These are phyloP conservation scores for Marisa cornuarietis DNA, from an alignment of 1,140 invertebrate genomes.

Conservation along the genomic window DNA sequence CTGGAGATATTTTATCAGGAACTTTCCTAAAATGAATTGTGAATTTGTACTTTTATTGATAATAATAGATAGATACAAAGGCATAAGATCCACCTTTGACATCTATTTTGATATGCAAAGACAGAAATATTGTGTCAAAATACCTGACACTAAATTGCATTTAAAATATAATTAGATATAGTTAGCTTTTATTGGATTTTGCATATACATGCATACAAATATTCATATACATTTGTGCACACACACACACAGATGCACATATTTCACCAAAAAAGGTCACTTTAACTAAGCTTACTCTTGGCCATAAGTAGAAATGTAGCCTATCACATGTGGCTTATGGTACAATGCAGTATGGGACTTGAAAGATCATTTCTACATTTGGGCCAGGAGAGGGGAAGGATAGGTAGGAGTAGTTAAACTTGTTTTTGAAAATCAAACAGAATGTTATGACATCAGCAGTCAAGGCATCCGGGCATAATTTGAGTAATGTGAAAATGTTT, in stretches of 20 bases:
- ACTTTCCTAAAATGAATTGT: too few relatives aligned
- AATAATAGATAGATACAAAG: neutral
- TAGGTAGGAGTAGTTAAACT: neutral
- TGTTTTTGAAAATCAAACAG: neutral
- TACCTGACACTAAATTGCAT: neutral
- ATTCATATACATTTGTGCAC: neutral
- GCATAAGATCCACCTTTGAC: neutral
- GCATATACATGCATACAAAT: neutral
- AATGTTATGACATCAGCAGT: neutral
- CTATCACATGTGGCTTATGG: neutral
- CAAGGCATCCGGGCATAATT: neutral
- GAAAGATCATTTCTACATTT: neutral
- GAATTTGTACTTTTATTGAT: neutral
- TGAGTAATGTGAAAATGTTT: neutral
- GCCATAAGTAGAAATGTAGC: neutral
- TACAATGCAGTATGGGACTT: too few relatives aligned
- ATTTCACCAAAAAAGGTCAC: neutral
- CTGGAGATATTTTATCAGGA: too few relatives aligned
- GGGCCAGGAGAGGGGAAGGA: too few relatives aligned
- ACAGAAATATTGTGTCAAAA: conserved; percentile 9
- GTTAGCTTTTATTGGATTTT: neutral
- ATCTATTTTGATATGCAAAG: neutral
- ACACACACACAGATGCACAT: conserved; percentile 4
- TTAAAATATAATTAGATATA: neutral
- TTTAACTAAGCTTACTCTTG: neutral